A percentile compares a stretch with the other conserved stretches of the same genome.
Conservation (phyloP, 23 tunicate genomes). For the Oikopleura albicans region DNA sequence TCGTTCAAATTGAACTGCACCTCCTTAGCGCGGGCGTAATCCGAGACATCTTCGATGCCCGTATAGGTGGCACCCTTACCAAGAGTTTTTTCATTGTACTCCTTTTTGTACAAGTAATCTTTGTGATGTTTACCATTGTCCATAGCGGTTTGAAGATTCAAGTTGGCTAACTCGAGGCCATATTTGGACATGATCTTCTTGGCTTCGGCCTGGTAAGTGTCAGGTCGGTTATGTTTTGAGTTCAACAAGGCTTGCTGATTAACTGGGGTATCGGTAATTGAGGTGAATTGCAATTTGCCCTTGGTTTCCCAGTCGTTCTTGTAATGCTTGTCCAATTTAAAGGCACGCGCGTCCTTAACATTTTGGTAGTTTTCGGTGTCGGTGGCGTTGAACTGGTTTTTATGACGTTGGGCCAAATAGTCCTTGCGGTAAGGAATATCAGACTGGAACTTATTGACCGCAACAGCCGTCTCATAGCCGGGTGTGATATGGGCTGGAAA, state of each 20-base stretch:
- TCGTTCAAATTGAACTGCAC: not conserved
- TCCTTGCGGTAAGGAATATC: constrained; percentile 50
- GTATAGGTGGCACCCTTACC: constrained; percentile 4
- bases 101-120: not conserved
- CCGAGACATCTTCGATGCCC: not conserved
- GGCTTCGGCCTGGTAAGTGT: not conserved
- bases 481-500: constrained; percentile 80
- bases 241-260: not conserved
- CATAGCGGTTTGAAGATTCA: not conserved
- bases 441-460: constrained; percentile 55
- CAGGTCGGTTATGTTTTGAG: not conserved
- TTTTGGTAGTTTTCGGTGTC: constrained; percentile 54
- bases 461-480: constrained; percentile 50
- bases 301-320: not conserved
- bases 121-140: not conserved
- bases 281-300: not conserved
- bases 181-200: not conserved
- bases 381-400: constrained; percentile 50
- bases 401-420: constrained; percentile 20
- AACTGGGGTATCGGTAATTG: not conserved
- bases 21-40: not conserved
- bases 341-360: constrained; percentile 7
- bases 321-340: not conserved
- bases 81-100: not conserved
- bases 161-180: not conserved